phyloP scores from a whole-genome alignment of 2,888 invertebrate species.

The Digitonthophagus gazella region DNA sequence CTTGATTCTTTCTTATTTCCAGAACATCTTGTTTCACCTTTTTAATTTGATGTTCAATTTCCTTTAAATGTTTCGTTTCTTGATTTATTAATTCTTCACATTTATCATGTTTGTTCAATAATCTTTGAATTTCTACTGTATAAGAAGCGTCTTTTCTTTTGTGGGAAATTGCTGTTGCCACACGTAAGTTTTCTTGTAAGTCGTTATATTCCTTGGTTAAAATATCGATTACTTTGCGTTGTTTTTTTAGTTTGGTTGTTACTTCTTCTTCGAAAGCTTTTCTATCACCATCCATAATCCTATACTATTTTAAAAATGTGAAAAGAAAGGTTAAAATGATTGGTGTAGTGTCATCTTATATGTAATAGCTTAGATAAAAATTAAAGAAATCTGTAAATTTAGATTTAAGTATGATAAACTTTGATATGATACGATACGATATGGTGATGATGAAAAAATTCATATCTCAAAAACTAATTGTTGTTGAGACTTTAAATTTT shows the following conservation, averaged over 20 bases:
- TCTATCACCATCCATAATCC: constrained; percentile 81
- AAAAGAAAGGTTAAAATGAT: background rate
- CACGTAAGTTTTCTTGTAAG: constrained; percentile 61
- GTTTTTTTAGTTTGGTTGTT: constrained; percentile 63
- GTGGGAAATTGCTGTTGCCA: constrained; percentile 59
- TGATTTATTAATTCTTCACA: constrained; percentile 45
- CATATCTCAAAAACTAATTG: no score
- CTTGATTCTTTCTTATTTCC: constrained; percentile 43
- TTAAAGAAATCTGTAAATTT: background rate
- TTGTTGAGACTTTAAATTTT: no score
- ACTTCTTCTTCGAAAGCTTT: constrained; percentile 69
- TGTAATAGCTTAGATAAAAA: background rate
- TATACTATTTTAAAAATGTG: no score
- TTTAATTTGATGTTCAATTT: constrained; percentile 55
- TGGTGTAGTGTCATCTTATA: background rate
- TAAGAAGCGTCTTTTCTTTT: constrained; percentile 56
- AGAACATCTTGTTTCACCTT: constrained; percentile 29
- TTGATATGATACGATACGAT: no score
- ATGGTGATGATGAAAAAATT: no score
- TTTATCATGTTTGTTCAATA: constrained; percentile 58
- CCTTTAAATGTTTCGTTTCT: constrained; percentile 49
- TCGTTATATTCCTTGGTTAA: constrained; percentile 63
- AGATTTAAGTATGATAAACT: no score
- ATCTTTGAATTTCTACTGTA: constrained; percentile 54
- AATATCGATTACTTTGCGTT: constrained; percentile 60